Percentiles rank a stretch among this genome's conserved stretches.
Conservation (phyloP, 2,888 invertebrate genomes). For the Agrilus cyanescens region DNA sequence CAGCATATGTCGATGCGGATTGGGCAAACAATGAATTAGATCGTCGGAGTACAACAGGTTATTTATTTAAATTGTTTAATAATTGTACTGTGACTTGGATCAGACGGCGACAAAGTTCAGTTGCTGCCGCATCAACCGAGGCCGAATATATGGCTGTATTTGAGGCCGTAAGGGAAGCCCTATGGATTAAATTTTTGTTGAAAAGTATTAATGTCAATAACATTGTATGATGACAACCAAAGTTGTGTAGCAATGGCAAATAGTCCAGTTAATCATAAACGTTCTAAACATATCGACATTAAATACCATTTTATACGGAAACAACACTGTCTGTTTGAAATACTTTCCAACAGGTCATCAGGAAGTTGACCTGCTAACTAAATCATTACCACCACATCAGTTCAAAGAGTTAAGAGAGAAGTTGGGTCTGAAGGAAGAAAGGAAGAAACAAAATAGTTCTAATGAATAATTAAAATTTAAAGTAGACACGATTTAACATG, state of each 20-base stretch:
- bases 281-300: conserved; percentile 6
- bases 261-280: conserved; percentile 6
- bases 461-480: too few relatives aligned
- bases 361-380: background rate
- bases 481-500: too few relatives aligned
- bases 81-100: too few relatives aligned
- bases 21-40: too few relatives aligned
- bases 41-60: too few relatives aligned
- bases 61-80: too few relatives aligned
- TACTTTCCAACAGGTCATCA: background rate
- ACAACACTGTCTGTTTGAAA: background rate
- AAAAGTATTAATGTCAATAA: conserved; percentile 2
- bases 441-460: too few relatives aligned
- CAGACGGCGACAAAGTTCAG: too few relatives aligned
- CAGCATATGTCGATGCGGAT: too few relatives aligned
- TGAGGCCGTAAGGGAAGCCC: conserved; percentile 2
- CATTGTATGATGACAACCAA: conserved; percentile 4
- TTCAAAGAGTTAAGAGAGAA: too few relatives aligned
- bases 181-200: conserved; percentile 1
- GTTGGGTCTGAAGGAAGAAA: too few relatives aligned
- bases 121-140: too few relatives aligned
- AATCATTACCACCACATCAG: background rate
- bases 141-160: background rate
- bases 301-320: conserved; percentile 4
- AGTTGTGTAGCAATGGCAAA: conserved; percentile 4